Evolutionary conservation across 2,888 invertebrate species (phyloP).

Genomic region (Neria commutata): DNA sequence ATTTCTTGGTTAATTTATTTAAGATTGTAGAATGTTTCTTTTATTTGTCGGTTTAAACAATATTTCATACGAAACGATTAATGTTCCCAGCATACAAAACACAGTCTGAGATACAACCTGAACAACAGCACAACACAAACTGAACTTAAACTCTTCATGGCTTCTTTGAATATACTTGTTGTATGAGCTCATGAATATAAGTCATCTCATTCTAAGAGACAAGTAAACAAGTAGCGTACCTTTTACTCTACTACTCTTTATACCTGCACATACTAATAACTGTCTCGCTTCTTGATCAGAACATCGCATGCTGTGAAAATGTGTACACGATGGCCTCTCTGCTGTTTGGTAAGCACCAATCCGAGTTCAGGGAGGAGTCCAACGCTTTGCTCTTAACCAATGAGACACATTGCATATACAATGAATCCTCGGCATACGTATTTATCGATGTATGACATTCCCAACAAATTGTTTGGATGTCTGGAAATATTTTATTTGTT

Average conservation of each 20-base stretch:
- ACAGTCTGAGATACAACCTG: neutral
- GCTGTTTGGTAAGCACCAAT: neutral
- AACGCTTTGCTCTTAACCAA: too few relatives aligned
- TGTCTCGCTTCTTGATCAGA: neutral
- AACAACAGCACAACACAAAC: neutral
- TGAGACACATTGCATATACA: too few relatives aligned
- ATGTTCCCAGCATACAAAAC: too few relatives aligned
- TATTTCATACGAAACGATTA: conserved; percentile 30
- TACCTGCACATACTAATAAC: neutral
- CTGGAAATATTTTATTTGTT: too few relatives aligned
- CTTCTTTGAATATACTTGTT: too few relatives aligned
- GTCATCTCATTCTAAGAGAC: neutral
- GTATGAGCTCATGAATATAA: too few relatives aligned
- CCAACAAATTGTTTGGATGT: too few relatives aligned
- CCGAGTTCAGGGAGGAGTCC: neutral
- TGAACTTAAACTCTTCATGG: neutral
- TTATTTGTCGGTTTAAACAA: conserved; percentile 17
- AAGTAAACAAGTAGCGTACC: neutral
- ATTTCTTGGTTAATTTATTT: conserved; percentile 13
- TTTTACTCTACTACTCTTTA: neutral
- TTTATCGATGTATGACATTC: too few relatives aligned
- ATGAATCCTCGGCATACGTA: too few relatives aligned
- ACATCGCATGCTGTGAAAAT: neutral
- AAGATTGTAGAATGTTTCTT: neutral
- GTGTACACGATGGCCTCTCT: too few relatives aligned